Conservation (phyloP, 2,113 vertebrate genomes). For the Chionomys nivalis region DNA sequence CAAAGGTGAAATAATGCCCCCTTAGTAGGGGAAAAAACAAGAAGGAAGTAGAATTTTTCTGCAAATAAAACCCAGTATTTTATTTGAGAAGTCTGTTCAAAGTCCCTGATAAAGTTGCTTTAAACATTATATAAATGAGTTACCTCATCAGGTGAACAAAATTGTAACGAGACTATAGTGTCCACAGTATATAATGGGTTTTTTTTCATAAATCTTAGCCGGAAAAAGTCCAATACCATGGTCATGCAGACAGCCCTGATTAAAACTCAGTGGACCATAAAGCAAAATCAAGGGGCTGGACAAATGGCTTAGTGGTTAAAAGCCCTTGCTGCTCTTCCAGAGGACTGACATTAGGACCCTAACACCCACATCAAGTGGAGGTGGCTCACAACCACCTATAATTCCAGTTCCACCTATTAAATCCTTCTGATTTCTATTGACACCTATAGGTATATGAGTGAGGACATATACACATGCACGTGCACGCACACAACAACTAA, state of each 20-base stretch:
- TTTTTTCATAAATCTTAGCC: not conserved
- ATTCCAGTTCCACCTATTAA: too few relatives aligned
- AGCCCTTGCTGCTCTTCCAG: not conserved
- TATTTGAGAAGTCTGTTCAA: not conserved
- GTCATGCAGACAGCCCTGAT: not conserved
- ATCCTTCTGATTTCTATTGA: not conserved
- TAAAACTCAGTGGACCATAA: not conserved
- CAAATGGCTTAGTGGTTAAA: too few relatives aligned
- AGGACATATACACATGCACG: too few relatives aligned
- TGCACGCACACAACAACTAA: not conserved
- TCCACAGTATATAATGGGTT: not conserved
- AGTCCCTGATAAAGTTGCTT: not conserved
- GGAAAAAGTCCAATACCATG: not conserved
- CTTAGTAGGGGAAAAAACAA: not conserved
- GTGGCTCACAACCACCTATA: not conserved
- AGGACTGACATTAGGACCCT: not conserved
- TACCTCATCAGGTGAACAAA: not conserved
- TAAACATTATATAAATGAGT: not conserved
- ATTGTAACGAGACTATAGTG: not conserved
- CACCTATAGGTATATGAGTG: not conserved
- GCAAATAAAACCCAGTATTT: not conserved
- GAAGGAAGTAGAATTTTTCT: constrained; percentile 2
- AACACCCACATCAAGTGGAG: not conserved
- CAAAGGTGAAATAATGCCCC: not conserved
- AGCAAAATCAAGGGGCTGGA: not conserved